Evolutionary conservation across 2,797 vertebrate species (phyloP), one percentile per base, ranked within the genome.

Genomic region (Anniella stebbinsi): DNA sequence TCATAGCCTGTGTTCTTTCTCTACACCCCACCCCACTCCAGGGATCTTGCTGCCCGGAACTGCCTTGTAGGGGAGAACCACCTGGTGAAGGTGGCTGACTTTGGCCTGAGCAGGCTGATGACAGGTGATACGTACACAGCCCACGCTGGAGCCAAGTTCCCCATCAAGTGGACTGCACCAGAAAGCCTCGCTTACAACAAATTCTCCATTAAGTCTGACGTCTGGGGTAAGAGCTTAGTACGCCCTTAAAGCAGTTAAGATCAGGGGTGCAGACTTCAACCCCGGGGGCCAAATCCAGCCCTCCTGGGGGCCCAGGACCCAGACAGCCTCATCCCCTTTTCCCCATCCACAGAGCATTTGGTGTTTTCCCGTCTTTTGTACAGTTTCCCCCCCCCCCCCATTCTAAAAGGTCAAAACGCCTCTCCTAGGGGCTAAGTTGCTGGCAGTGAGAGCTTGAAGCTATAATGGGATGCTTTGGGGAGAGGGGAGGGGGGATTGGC

Each of bases 171-270:
- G 99, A 99, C 99, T 0, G 99, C 99, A 0, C 99, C 99, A 0
- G 99, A 99, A 92, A 99, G 99, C 95, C 97, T 99, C 96, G 99
- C 99, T 92, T 99, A 99, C 96, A 99, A 99, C 97, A 99, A 99
- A 94, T 99, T 99, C 97, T 99, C 99, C 87, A 99, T 99, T 92
- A 99, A 99, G 94, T 99, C 99, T 0, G 99, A 99, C 0, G 99
- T 99, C 93, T 99, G 99, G 99, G 99, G 99, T 99, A 94, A 98
- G 98, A 72, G 23, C 70, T 4, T 6, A 33, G 28, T 2, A 0
- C 2, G 30, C 2, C 17, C 13, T 57, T 63, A 8, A 60, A 75
- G 18, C 33, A 5, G 17, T 73, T 5, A 11, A n/a, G 75, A 7
- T 76, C 6, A 48, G 38, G 23, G 60, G 23, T 23, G 18, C 60